These are phyloP conservation scores for Geodia barretti DNA, from an alignment of 37 sponge, comb jelly and placozoan genomes.

Conservation along the genomic window DNA sequence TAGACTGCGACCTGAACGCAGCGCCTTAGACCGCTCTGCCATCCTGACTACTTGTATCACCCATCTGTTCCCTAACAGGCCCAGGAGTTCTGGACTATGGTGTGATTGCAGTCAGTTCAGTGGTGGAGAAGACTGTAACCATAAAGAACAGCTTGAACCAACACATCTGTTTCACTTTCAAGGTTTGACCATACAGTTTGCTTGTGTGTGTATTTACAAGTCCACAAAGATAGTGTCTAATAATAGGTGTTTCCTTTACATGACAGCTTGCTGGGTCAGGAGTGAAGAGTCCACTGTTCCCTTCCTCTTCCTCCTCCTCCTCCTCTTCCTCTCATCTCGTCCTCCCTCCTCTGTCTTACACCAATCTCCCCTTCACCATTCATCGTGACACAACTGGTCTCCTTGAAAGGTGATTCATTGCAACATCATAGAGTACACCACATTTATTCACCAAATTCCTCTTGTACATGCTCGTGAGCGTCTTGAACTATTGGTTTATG, in stretches of 20 bases:
- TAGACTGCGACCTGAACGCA: no score
- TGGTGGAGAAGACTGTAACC: not conserved
- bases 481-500: not conserved
- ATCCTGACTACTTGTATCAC: no score
- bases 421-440: not conserved
- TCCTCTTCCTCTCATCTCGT: not conserved
- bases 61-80: no score
- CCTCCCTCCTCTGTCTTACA: slow-evolving; percentile 16
- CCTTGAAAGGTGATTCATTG: slow-evolving; percentile 22
- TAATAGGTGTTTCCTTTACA: no score
- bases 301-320: not conserved
- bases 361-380: slow-evolving; percentile 9
- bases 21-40: no score
- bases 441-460: not conserved
- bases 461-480: not conserved
- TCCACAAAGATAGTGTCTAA: no score
- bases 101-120: slow-evolving; percentile 9
- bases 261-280: slow-evolving; percentile 3
- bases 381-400: not conserved
- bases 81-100: slow-evolving; percentile 62
- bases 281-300: not conserved
- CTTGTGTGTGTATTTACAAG: not conserved
- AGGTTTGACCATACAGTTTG: slow-evolving; percentile 22
- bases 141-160: slow-evolving; percentile 32
- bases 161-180: slow-evolving; percentile 26